Conservation (phyloP, 2,113 vertebrate genomes). For the Anthoscopus minutus region DNA sequence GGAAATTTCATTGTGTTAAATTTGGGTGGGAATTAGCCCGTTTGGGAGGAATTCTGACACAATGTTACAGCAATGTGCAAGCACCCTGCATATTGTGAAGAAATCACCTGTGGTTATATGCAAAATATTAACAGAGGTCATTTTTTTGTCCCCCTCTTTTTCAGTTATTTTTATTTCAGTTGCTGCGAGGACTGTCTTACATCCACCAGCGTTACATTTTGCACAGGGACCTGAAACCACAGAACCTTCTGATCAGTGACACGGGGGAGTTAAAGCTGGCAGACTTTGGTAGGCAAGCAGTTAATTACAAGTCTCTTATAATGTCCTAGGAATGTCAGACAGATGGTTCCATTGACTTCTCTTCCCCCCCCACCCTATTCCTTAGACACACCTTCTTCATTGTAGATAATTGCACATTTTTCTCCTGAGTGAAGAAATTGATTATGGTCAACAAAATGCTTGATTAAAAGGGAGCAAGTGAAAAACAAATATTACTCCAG, state of each 20-base stretch:
- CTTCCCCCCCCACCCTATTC: constrained; percentile 20
- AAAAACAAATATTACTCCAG: neutral
- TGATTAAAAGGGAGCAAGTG: constrained; percentile 38
- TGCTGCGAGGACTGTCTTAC: constrained; percentile 93
- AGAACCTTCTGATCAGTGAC: constrained; percentile 97
- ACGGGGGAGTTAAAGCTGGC: constrained; percentile 95
- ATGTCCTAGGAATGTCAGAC: constrained; percentile 70
- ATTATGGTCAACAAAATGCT: constrained; percentile 54
- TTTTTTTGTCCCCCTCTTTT: constrained; percentile 69
- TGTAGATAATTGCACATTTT: constrained; percentile 56
- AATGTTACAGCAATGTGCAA: constrained; percentile 32
- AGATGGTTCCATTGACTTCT: constrained; percentile 70
- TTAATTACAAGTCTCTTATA: constrained; percentile 76
- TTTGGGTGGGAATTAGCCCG: neutral
- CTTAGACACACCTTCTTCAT: constrained; percentile 64
- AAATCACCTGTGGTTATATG: constrained; percentile 58
- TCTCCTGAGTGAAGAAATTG: constrained; percentile 44
- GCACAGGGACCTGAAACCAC: constrained; percentile 95
- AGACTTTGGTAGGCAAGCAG: constrained; percentile 89
- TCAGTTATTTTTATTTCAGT: constrained; percentile 95
- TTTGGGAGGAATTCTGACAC: constrained; percentile 28
- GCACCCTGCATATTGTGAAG: constrained; percentile 35
- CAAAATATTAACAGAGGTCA: constrained; percentile 69
- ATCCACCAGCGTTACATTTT: constrained; percentile 97
- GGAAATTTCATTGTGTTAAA: neutral